Base-by-base conservation (phyloP, 2,113 vertebrate species). In the Tyto alba region DNA sequence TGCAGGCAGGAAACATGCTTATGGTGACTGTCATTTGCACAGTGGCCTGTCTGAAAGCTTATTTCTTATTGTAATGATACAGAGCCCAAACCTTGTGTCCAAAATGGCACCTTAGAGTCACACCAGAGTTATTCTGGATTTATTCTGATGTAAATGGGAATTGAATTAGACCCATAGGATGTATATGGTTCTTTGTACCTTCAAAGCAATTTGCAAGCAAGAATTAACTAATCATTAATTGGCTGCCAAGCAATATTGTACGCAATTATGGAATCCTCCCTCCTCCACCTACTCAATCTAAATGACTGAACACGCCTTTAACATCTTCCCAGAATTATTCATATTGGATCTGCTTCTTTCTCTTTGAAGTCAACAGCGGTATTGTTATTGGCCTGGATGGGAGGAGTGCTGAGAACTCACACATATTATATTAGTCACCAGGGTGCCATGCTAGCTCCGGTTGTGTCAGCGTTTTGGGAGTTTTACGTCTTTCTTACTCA, bases 141-240 rank as follows among this genome's bases (percentile, higher is more conserved):
- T 64, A 84, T 89, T 84, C 68, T 92, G 62, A 57, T 80, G 84
- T 83, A 89, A 66, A 57, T 92, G 78, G 66, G 40, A 88, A 60
- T 32, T 66, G 72, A 80, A 71, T 85, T 45, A 91, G 52, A 50
- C 90, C 77, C 85, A 80, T 72, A 89, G 85, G 73, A 95, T 92
- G 78, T 56, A 38, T 57, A 80, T 41, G 23, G 55, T 59, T 88
- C 83, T 92, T 79, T 71, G 22, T 60, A 84, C 82, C 94, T 95
- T 97, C 95, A 97, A 97, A 97, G 95, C 62, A 82, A 96, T 96
- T 96, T 95, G 53, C 85, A 96, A 94, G 94, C 83, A 94, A 79
- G 90, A 95, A 95, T 97, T 97, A 97, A 95, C 90, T 97, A 96
- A 97, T 95, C 79, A 86, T 94, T 94, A 94, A 96, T 95, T 93